Evolutionary conservation across 1,140 invertebrate genomes (phyloP), one percentile per base, ranked within the genome.

Genomic region (Calephelis virginiensis): DNA sequence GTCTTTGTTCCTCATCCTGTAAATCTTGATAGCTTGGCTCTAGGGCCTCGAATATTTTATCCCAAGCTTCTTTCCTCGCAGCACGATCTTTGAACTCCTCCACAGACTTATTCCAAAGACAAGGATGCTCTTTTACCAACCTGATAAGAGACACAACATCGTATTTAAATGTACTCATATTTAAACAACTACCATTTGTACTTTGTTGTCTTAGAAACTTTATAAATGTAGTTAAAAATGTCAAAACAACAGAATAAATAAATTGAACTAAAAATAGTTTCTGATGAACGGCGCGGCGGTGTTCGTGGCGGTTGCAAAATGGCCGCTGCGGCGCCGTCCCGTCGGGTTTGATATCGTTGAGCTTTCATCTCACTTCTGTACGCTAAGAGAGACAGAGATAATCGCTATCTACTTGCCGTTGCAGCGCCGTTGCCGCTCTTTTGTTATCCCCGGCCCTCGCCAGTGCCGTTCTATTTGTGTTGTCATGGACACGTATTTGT

Each of bases 61-160:
- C 81, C 89, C 89, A 91, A 61, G 89, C 85, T 0, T 62, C 61
- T 50, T 80, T 68, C 60, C 86, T 78, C 68, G 89, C 89, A 5
- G 79, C 48, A 0, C 82, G 76, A 69, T 91, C 86, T 77, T 89
- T 91, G 65, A 89, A 89, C 61, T 72, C 73, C 64, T 91, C 89
- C 17, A 80, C 66, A 1, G 78, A 75, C 65, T 83, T 89, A 74
- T 91, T 80, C 89, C 89, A 91, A 9, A 91, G 63, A 64, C 85
- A 86, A 7, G 85, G 86, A 11, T 82, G 66, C 6, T 86, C 77
- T 63, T 68, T 73, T 0, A 91, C 78, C 49, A 67, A 66, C 17
- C 77, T 59, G 38, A 91, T 86, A 50, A 91, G 70, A 61, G 78
- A 65, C 11, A 83, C 64, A 11, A 89, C 78, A 64, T 89, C 80